A percentile compares a stretch with the other conserved stretches of the same genome.
Evolutionary conservation across 2,888 invertebrate species (phyloP).

Genomic region (Nezara viridula): DNA sequence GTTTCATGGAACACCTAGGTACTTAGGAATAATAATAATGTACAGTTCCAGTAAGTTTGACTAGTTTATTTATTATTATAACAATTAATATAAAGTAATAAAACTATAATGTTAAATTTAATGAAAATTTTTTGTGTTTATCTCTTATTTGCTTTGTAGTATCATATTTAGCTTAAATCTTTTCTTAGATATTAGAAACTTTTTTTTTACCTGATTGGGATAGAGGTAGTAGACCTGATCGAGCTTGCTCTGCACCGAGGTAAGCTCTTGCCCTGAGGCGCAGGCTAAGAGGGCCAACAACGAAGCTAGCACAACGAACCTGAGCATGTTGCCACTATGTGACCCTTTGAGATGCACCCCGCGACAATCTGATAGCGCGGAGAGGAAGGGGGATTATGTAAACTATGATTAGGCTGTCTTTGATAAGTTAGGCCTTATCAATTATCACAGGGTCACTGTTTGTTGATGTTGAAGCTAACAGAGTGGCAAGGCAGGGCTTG

Average conservation of each 20-base stretch:
- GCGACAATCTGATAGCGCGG: background rate
- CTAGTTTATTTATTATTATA: too few species aligned
- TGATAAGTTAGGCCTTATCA: background rate
- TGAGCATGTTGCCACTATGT: background rate
- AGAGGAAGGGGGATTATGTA: background rate
- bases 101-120: too few species aligned
- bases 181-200: background rate
- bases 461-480: background rate
- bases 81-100: too few species aligned
- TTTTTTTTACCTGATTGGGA: constrained; percentile 63
- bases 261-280: constrained; percentile 24
- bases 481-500: background rate
- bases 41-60: too few species aligned
- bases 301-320: background rate
- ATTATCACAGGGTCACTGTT: constrained; percentile 20
- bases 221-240: constrained; percentile 65
- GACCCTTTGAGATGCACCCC: background rate
- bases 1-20: too few species aligned
- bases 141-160: background rate
- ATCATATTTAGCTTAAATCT: background rate
- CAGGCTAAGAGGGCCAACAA: background rate
- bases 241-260: constrained; percentile 59
- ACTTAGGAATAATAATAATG: too few species aligned
- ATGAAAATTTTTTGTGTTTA: too few species aligned
- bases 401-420: background rate